A percentile compares a stretch with the other conserved stretches of the same genome.
These are phyloP conservation scores for Cairina moschata DNA, from an alignment of 2,113 vertebrate genomes.

Conservation along the genomic window DNA sequence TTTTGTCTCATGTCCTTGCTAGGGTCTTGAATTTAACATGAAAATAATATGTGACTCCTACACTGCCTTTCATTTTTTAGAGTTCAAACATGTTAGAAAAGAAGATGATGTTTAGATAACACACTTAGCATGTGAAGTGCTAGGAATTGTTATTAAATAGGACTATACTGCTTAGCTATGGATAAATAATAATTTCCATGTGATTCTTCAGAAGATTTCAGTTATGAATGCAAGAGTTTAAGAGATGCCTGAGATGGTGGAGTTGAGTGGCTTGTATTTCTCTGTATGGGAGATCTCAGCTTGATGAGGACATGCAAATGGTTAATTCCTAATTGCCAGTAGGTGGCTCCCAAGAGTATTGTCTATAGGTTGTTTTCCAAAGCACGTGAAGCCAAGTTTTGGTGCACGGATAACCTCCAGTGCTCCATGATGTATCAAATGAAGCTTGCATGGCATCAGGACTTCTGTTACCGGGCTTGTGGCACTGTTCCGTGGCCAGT, in stretches of 20 bases:
- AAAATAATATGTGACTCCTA: not conserved
- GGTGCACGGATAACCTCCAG: rapidly evolving
- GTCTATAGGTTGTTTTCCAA: not conserved
- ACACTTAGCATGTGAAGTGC: not conserved
- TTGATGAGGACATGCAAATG: not conserved
- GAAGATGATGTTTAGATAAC: not conserved
- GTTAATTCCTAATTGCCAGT: slow-evolving; percentile 38
- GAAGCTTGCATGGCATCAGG: not conserved
- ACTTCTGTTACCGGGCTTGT: not conserved
- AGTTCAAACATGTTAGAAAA: not conserved
- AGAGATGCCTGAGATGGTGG: not conserved
- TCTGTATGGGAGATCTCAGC: not conserved
- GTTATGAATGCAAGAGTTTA: not conserved
- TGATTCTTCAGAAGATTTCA: not conserved
- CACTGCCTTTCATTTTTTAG: not conserved
- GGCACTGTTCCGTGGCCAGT: rapidly evolving
- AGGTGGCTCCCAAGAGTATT: slow-evolving; percentile 64
- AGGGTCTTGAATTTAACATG: not conserved
- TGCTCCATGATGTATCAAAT: not conserved
- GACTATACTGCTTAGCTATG: not conserved
- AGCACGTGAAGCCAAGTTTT: rapidly evolving
- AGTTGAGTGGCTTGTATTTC: not conserved
- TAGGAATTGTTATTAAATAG: not conserved
- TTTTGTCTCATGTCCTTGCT: not conserved
- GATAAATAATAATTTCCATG: not conserved